Evolutionary conservation across 2,113 vertebrate species (phyloP), one percentile per base, ranked within the genome.

Genomic region (Bubalus kerabau): DNA sequence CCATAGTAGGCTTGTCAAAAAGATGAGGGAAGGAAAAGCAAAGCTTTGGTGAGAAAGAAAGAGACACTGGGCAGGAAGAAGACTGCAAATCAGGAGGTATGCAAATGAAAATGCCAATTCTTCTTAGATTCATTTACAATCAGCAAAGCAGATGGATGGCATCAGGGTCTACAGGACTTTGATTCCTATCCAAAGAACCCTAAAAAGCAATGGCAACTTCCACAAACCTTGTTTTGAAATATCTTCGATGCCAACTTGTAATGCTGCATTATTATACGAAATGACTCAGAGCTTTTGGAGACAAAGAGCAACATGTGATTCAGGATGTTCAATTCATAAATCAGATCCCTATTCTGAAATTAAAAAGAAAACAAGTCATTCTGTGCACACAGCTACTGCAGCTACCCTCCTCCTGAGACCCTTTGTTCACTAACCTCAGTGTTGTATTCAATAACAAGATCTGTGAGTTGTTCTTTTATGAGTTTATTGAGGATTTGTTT

Each of bases 271-370:
- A 99, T 98, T n/a, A 26, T 46, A 14, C 5, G 46, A 82, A 99
- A 99, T 0, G 93, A 93, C 76, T 98, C 95, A 0, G 98, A 99
- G 87, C 97, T 99, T 91, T 88, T 99, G 97, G 99, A 99, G 96
- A 99, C 98, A 90, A 99, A 99, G 50, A 99, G 99, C 97, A 99
- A 95, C 84, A 99, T 99, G 93, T 99, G 99, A 97, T 98, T 99
- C 76, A 98, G 97, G 91, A 99, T 98, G 12, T 98, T 98, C 32
- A 99, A 98, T 85, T 99, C 98, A 84, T 99, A 98, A 98, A 99
- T 99, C 98, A 99, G 99, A 91, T 99, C 95, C 96, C 99, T 99
- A 76, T 99, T 99, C 99, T 99, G 98, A 87, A 97, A 99, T 97
- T 87, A 90, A 96, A 99, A 95, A 97, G 95, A 82, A 92, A 93